phyloP scores from a whole-genome alignment of 23 tunicate species.

The Diplosoma virens region DNA sequence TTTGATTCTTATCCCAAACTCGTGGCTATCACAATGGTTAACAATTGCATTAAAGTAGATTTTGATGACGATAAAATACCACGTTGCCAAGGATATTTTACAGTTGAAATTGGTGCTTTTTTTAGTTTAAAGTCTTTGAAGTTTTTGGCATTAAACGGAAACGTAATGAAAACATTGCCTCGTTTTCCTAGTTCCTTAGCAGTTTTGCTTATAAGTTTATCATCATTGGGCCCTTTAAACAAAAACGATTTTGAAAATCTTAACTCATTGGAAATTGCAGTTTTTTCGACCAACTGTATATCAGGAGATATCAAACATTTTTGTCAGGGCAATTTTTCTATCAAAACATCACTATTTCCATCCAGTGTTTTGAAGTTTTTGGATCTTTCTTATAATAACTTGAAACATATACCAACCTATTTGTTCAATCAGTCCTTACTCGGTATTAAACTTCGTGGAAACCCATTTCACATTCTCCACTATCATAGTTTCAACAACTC shows the following conservation, averaged over 20 bases:
- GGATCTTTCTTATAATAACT: slow-evolving; percentile 2
- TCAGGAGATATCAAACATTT: neutral
- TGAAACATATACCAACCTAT: neutral
- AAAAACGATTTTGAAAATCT: neutral
- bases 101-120: neutral
- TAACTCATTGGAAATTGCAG: neutral
- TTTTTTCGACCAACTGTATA: neutral
- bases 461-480: neutral
- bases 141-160: neutral
- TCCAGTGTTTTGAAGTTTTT: neutral
- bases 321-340: neutral
- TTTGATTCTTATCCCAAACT: neutral
- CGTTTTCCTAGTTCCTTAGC: neutral
- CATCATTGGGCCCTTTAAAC: neutral
- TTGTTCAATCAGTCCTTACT: neutral
- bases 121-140: neutral
- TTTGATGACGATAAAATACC: neutral
- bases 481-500: neutral
- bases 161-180: neutral
- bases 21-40: neutral
- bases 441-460: neutral
- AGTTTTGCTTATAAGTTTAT: neutral
- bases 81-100: neutral
- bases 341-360: neutral
- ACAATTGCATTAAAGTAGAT: neutral